These are phyloP conservation scores for Lycophotia porphyrea DNA, from an alignment of 2,888 invertebrate genomes.

Conservation along the genomic window DNA sequence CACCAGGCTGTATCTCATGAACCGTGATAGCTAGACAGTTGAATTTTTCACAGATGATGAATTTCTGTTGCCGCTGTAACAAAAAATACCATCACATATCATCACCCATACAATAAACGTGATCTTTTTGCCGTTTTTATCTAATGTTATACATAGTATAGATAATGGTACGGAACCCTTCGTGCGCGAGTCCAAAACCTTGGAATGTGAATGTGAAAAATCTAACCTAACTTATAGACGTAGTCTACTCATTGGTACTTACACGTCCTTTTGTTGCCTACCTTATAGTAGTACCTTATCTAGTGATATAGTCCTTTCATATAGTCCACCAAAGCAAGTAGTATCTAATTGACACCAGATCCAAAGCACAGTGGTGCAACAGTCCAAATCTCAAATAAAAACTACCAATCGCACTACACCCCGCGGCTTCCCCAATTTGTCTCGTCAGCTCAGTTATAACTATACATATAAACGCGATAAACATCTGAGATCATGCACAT, in stretches of 20 bases:
- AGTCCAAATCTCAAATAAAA: slow-evolving; percentile 30
- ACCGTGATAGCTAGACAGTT: no score
- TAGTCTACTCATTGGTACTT: background rate
- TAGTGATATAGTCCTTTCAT: background rate
- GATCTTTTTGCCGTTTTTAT: no score
- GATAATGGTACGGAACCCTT: no score
- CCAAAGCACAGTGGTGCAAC: background rate
- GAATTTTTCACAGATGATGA: no score
- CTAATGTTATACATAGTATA: no score
- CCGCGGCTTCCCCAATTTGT: slow-evolving; percentile 58
- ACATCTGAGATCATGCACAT: slow-evolving; percentile 70
- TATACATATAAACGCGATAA: slow-evolving; percentile 59
- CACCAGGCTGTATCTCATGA: no score
- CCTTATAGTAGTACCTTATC: background rate
- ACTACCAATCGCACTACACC: slow-evolving; percentile 28
- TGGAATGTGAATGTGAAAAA: background rate
- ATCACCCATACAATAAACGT: no score
- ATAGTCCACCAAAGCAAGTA: background rate
- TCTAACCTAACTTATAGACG: background rate
- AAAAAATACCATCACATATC: no score
- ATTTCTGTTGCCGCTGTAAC: no score
- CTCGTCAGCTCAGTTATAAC: slow-evolving; percentile 55
- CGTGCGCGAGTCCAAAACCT: no score
- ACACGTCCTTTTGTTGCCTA: no score
- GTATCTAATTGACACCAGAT: background rate